Conservation (phyloP, 2,888 invertebrate genomes). For the Andrena camellia region DNA sequence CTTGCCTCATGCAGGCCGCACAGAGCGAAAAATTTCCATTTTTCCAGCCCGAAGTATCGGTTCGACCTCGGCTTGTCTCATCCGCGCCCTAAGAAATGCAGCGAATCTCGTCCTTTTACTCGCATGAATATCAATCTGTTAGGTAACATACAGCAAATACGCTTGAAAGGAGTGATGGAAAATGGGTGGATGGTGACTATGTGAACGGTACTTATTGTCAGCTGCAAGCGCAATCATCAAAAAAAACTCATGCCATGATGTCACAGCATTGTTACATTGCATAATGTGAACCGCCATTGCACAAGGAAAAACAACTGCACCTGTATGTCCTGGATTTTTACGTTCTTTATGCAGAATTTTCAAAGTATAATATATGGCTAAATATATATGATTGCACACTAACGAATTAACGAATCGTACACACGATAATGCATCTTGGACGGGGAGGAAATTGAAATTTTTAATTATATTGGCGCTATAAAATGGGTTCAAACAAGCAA, state of each 20-base stretch:
- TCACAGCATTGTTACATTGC: background rate
- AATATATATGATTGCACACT: too few relatives aligned
- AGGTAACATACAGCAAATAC: slow-evolving; percentile 16
- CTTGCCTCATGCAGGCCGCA: too few relatives aligned
- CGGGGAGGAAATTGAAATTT: too few relatives aligned
- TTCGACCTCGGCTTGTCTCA: too few relatives aligned
- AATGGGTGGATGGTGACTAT: slow-evolving; percentile 76
- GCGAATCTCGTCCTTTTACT: slow-evolving; percentile 22
- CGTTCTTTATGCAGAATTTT: background rate
- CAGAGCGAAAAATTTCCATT: too few relatives aligned
- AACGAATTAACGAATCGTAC: too few relatives aligned
- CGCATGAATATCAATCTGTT: slow-evolving; percentile 50
- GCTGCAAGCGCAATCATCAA: slow-evolving; percentile 14
- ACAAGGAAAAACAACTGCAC: background rate
- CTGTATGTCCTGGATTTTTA: background rate
- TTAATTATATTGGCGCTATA: too few relatives aligned
- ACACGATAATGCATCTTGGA: too few relatives aligned
- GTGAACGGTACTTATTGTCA: slow-evolving; percentile 68
- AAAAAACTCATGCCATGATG: slow-evolving; percentile 18
- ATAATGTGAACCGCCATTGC: background rate
- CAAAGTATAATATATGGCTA: background rate
- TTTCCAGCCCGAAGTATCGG: too few relatives aligned
- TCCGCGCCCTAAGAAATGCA: background rate
- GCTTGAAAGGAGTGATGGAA: slow-evolving; percentile 74
- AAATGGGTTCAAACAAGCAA: too few relatives aligned